phyloP scores from a whole-genome alignment of 1,140 invertebrate species.

The Panagrolaimus sp. region DNA sequence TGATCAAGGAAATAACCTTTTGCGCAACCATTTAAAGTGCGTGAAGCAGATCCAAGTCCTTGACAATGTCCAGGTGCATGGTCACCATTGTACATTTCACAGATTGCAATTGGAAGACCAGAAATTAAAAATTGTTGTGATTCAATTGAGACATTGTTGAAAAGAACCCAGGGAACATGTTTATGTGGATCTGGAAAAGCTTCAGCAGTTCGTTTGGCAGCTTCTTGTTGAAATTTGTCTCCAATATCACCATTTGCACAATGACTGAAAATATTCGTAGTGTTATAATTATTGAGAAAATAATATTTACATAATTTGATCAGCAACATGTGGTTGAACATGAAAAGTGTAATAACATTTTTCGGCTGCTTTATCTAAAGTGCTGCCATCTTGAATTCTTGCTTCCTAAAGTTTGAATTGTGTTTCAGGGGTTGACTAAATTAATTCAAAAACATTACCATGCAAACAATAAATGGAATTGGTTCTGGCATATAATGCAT shows the following conservation, averaged over 20 bases:
- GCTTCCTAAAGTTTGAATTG: too few species aligned
- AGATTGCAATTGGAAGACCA: conserved; percentile 11
- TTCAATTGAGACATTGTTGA: conserved; percentile 21
- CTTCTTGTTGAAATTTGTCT: conserved; percentile 9
- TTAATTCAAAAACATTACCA: too few species aligned
- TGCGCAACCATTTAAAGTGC: too few species aligned
- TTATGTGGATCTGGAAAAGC: conserved; percentile 21
- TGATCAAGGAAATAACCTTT: too few species aligned
- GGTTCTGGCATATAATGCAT: conserved; percentile 20
- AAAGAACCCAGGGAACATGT: conserved; percentile 18
- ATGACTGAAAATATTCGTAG: conserved; percentile 17
- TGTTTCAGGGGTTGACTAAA: too few species aligned
- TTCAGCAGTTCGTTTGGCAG: conserved; percentile 15
- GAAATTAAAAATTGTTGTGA: conserved; percentile 11
- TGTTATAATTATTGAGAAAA: background rate
- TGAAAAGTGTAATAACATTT: conserved; percentile 21
- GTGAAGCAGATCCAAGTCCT: too few species aligned
- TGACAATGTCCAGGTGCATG: too few species aligned
- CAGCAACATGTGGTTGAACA: conserved; percentile 13
- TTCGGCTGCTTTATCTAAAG: conserved; percentile 20
- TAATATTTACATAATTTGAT: conserved; percentile 19
- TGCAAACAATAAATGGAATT: conserved; percentile 26
- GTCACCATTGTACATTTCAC: background rate
- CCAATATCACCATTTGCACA: conserved; percentile 18
- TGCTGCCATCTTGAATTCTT: background rate